phyloP scores from a whole-genome alignment of 2,113 vertebrate genomes.

The Microtus ochrogaster region DNA sequence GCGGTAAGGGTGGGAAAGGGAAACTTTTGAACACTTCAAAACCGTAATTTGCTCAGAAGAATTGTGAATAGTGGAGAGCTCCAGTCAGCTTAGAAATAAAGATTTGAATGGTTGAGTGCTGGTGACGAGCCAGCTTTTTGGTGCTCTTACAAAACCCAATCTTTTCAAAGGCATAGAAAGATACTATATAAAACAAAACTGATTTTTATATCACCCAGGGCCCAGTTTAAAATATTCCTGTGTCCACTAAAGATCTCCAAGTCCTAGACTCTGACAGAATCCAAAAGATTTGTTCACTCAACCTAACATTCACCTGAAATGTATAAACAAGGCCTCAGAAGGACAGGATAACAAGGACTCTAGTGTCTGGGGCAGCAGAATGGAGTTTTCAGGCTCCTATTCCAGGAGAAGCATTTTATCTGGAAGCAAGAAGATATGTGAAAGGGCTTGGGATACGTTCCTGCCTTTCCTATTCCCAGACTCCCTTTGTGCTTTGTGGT shows the following conservation, averaged over 20 bases:
- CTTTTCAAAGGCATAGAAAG: neutral
- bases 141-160: slow-evolving; percentile 18
- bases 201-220: neutral
- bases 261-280: neutral
- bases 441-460: neutral
- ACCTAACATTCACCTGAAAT: slow-evolving; percentile 14
- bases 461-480: slow-evolving; percentile 23
- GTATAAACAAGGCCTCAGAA: neutral
- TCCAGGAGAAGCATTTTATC: slow-evolving; percentile 31
- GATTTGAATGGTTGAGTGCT: slow-evolving; percentile 7
- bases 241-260: neutral
- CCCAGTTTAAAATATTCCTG: neutral
- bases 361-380: neutral
- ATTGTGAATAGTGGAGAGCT: slow-evolving; percentile 31
- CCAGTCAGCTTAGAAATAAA: slow-evolving; percentile 40
- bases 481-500: neutral
- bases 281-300: neutral
- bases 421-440: slow-evolving; percentile 4
- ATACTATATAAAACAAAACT: slow-evolving; percentile 12
- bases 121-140: slow-evolving; percentile 7
- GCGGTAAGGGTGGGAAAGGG: neutral
- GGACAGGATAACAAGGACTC: neutral
- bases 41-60: slow-evolving; percentile 57
- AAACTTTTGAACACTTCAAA: slow-evolving; percentile 61
- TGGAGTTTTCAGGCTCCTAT: slow-evolving; percentile 26